Evolutionary conservation across 1,140 invertebrate genomes (phyloP).

Genomic region (Caenorhabditis remanei): DNA sequence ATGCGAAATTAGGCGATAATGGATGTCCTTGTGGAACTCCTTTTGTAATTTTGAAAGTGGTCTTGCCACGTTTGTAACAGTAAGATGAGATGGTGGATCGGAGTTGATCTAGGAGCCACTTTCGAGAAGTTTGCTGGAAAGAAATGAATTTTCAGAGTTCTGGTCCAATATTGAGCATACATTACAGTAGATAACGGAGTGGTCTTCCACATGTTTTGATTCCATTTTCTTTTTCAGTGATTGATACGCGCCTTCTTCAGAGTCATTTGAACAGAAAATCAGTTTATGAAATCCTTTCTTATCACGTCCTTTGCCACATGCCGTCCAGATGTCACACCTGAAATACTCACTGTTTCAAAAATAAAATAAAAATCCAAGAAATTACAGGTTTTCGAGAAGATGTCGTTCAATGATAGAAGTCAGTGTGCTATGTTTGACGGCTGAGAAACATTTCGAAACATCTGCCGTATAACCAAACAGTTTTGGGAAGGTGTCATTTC

Average conservation of each 20-base stretch:
- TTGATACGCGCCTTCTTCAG: not conserved
- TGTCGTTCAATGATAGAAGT: not conserved
- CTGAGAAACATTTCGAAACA: conserved; percentile 24
- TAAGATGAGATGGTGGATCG: not conserved
- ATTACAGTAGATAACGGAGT: not conserved
- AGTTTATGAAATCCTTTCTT: not conserved
- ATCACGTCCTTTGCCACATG: conserved; percentile 9
- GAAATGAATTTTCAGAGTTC: too few species aligned
- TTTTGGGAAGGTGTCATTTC: not conserved
- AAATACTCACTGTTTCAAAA: not conserved
- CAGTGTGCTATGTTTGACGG: not conserved
- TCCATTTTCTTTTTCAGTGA: not conserved
- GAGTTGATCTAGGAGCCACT: not conserved
- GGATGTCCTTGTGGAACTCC: conserved; percentile 44
- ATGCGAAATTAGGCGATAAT: not conserved
- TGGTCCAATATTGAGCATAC: too few species aligned
- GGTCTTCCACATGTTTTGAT: not conserved
- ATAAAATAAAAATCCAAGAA: too few species aligned
- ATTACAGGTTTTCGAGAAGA: not conserved
- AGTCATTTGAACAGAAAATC: not conserved
- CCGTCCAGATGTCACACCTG: not conserved
- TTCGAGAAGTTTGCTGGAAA: not conserved
- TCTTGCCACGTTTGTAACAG: not conserved
- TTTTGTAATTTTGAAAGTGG: not conserved
- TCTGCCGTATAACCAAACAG: conserved; percentile 17